Evolutionary conservation across 2,797 vertebrate species (phyloP).

Genomic region (Lycodopsis pacificus): DNA sequence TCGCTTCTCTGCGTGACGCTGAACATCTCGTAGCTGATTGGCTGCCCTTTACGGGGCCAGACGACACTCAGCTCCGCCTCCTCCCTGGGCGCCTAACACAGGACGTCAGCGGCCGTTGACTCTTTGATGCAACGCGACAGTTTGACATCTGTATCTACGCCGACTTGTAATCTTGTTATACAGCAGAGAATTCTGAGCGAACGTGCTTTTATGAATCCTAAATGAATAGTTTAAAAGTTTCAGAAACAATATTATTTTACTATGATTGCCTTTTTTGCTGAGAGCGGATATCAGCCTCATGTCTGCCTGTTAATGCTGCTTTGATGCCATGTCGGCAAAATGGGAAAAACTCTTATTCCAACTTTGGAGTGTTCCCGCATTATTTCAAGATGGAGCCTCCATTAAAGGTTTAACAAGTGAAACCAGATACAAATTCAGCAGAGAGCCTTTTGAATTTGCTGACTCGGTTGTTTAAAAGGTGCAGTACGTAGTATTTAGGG

Average conservation of each 20-base stretch:
- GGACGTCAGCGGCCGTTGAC: slow-evolving; percentile 1
- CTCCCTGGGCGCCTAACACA: slow-evolving; percentile 83
- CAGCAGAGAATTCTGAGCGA: neutral
- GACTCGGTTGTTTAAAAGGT: no score
- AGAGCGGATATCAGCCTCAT: neutral
- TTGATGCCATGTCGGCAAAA: neutral
- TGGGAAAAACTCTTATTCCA: neutral
- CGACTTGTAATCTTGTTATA: neutral
- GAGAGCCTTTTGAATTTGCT: no score
- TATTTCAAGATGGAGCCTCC: neutral
- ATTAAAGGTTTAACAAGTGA: neutral
- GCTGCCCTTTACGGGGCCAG: slow-evolving; percentile 92
- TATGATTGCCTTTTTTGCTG: no score
- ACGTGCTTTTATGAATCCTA: neutral
- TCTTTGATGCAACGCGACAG: neutral
- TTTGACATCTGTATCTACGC: neutral
- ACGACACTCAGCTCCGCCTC: slow-evolving; percentile 81
- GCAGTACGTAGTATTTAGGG: no score
- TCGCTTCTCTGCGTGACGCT: slow-evolving; percentile 91
- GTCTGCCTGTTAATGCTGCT: no score
- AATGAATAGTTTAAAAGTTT: neutral
- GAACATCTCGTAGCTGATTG: slow-evolving; percentile 91
- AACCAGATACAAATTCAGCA: neutral
- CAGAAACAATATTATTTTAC: no score
- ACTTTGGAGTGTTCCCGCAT: rapidly evolving